Percentiles rank a stretch among this genome's conserved stretches.
These are phyloP conservation scores for Athene noctua DNA, from an alignment of 2,113 vertebrate species.

Conservation along the genomic window DNA sequence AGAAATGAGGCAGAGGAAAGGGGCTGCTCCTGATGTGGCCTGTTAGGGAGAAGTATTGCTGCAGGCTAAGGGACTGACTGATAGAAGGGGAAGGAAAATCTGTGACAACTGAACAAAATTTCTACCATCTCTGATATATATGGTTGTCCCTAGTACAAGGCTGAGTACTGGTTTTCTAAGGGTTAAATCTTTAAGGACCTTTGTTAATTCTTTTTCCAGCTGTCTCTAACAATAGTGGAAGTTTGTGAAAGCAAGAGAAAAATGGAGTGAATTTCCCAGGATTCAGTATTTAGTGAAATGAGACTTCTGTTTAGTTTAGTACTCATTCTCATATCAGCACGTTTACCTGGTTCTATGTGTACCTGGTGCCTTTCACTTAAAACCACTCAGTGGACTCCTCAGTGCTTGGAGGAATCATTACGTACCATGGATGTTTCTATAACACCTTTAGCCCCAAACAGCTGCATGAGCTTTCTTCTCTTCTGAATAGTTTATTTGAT, in stretches of 20 bases:
- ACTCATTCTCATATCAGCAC: not conserved
- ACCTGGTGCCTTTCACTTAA: not conserved
- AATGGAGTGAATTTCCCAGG: not conserved
- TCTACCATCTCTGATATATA: not conserved
- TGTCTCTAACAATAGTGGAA: not conserved
- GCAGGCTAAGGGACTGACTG: not conserved
- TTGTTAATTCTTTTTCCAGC: not conserved
- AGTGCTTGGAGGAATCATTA: not conserved
- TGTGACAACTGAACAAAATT: not conserved
- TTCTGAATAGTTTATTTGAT: not conserved
- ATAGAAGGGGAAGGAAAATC: not conserved
- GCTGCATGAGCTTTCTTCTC: not conserved
- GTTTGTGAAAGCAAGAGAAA: not conserved
- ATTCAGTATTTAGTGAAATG: not conserved
- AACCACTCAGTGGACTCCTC: not conserved
- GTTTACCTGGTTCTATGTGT: not conserved
- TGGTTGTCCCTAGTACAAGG: not conserved
- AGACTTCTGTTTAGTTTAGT: not conserved
- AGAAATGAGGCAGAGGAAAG: not conserved
- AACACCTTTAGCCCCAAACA: not conserved
- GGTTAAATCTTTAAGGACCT: not conserved
- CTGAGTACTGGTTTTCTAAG: not conserved
- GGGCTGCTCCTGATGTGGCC: not conserved
- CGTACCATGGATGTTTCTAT: fast-evolving
- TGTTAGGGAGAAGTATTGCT: not conserved